Evolutionary conservation across 2,113 vertebrate species (phyloP).

Genomic region (Nerophis lumbriciformis): DNA sequence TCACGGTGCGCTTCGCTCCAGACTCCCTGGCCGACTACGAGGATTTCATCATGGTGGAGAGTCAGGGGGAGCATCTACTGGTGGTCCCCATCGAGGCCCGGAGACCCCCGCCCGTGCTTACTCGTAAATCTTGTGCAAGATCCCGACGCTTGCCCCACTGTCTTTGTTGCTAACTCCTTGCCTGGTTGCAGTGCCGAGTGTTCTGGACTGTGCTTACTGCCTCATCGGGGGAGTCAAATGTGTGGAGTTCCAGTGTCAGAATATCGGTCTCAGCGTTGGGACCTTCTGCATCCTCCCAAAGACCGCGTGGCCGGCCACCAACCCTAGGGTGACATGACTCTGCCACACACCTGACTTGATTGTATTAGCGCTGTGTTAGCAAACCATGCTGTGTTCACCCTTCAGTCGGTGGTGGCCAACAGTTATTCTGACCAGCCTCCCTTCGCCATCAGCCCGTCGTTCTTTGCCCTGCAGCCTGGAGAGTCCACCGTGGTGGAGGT

Average conservation of each 20-base stretch:
- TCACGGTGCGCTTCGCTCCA: conserved; percentile 81
- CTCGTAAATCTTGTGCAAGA: conserved; percentile 70
- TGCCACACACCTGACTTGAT: neutral
- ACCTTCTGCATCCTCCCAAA: conserved; percentile 84
- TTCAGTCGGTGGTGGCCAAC: conserved; percentile 63
- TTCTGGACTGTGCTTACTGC: conserved; percentile 85
- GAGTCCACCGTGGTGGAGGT: conserved; percentile 78
- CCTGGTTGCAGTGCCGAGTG: conserved; percentile 71
- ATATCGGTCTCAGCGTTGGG: conserved; percentile 76
- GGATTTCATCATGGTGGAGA: conserved; percentile 82
- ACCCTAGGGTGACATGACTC: conserved; percentile 70
- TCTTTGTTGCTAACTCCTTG: too few relatives aligned
- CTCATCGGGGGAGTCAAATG: conserved; percentile 82
- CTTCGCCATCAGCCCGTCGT: conserved; percentile 79
- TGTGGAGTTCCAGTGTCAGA: conserved; percentile 74
- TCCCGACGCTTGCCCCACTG: neutral
- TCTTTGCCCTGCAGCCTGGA: conserved; percentile 79
- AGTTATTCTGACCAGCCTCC: conserved; percentile 78
- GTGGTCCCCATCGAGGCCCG: conserved; percentile 78
- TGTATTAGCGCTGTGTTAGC: too few relatives aligned
- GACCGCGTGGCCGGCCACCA: conserved; percentile 72
- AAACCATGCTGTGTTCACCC: neutral
- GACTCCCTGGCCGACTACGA: conserved; percentile 80
- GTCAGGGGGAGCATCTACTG: conserved; percentile 72
- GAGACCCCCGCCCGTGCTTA: conserved; percentile 81